phyloP scores from a whole-genome alignment of 2,888 invertebrate species.

The Caenorhabditis becei region DNA sequence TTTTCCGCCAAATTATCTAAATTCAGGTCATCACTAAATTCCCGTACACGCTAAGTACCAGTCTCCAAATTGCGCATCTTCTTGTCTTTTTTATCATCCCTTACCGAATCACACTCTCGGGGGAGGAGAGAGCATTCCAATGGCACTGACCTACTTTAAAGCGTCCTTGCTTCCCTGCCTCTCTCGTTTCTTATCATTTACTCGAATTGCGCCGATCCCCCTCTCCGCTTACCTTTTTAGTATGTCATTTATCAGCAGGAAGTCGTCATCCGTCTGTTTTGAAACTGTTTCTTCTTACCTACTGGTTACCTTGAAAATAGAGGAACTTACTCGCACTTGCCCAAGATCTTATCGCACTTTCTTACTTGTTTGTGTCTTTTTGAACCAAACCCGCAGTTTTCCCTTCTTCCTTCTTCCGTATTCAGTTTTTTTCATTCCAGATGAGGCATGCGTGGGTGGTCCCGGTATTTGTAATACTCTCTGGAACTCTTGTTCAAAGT shows the following conservation, averaged over 20 bases:
- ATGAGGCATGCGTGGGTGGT: conserved; percentile 54
- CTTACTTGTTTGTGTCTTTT: conserved; percentile 13
- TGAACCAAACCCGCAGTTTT: conserved; percentile 9
- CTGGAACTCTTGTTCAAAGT: conserved; percentile 1
- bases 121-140: conserved; percentile 58
- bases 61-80: conserved; percentile 48
- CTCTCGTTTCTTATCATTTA: conserved; percentile 18
- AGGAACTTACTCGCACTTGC: conserved; percentile 12
- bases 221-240: background rate
- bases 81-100: conserved; percentile 38
- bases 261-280: conserved; percentile 21
- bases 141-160: conserved; percentile 66
- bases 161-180: conserved; percentile 46
- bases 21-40: conserved; percentile 56
- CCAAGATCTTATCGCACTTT: conserved; percentile 54
- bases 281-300: conserved; percentile 10
- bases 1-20: conserved; percentile 29
- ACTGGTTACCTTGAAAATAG: conserved; percentile 50
- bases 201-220: background rate
- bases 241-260: conserved; percentile 60
- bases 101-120: conserved; percentile 40
- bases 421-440: conserved; percentile 35
- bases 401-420: background rate
- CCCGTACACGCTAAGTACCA: conserved; percentile 52
- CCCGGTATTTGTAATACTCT: conserved; percentile 14